These are phyloP conservation scores for Leptoteleia sp. DNA, from an alignment of 1,140 invertebrate species.

Conservation along the genomic window DNA sequence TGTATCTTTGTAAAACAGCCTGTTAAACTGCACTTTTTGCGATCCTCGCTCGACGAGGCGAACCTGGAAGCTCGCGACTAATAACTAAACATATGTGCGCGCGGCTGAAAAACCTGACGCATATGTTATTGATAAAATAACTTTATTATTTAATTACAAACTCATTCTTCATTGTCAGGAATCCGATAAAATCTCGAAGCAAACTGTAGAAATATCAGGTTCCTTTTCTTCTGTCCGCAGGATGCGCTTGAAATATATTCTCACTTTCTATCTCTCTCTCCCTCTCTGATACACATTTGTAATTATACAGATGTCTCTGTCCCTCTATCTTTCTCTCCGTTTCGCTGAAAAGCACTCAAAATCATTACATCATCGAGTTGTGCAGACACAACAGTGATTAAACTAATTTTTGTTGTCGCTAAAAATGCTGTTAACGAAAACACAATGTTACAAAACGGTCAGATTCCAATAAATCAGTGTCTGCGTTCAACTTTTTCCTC, in stretches of 20 bases:
- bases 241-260: slow-evolving; percentile 13
- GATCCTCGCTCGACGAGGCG: slow-evolving; percentile 13
- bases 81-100: slow-evolving; percentile 33
- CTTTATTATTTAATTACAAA: slow-evolving; percentile 45
- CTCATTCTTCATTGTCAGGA: slow-evolving; percentile 34
- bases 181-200: slow-evolving; percentile 18
- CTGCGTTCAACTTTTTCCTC: slow-evolving; percentile 20
- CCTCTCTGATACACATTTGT: no score
- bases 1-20: slow-evolving; percentile 69
- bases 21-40: slow-evolving; percentile 71
- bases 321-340: background rate
- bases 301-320: no score
- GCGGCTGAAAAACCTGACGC: slow-evolving; percentile 5
- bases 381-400: slow-evolving; percentile 27
- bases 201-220: slow-evolving; percentile 11
- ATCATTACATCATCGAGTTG: slow-evolving; percentile 17
- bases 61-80: slow-evolving; percentile 51
- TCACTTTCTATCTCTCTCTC: no score
- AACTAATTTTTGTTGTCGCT: slow-evolving; percentile 13
- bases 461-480: slow-evolving; percentile 37
- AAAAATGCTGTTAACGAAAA: background rate
- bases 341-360: slow-evolving; percentile 1
- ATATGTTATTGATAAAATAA: slow-evolving; percentile 34
- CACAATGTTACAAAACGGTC: slow-evolving; percentile 23
- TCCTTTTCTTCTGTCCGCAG: slow-evolving; percentile 10